Percentiles rank a stretch among this genome's conserved stretches.
Conservation (phyloP, 2,888 invertebrate species). For the Metacarcinus magister region DNA sequence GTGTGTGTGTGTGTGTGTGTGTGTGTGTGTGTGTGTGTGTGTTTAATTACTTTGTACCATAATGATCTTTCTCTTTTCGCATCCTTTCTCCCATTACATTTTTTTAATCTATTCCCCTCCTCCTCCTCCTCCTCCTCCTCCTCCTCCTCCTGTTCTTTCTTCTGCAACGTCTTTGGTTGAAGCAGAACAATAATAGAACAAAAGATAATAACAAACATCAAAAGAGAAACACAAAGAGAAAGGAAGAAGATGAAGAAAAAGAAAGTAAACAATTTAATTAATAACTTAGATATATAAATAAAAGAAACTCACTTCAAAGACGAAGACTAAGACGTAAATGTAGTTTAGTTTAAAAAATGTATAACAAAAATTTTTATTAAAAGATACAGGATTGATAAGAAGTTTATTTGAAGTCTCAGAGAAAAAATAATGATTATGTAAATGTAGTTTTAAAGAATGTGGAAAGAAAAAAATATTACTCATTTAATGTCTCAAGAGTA, state of each 20-base stretch:
- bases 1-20: too few relatives aligned
- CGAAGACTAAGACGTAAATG: too few relatives aligned
- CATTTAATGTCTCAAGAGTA: too few relatives aligned
- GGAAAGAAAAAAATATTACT: too few relatives aligned
- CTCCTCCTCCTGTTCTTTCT: background rate
- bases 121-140: background rate
- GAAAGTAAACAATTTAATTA: background rate
- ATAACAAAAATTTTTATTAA: too few relatives aligned
- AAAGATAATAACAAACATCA: background rate
- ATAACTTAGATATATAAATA: background rate
- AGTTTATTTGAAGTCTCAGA: too few relatives aligned
- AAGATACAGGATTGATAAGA: too few relatives aligned
- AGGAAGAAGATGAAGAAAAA: background rate
- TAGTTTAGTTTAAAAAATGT: too few relatives aligned
- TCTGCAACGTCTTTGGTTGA: background rate
- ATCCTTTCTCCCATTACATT: background rate
- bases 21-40: too few relatives aligned
- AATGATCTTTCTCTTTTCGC: background rate
- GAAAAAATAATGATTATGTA: too few relatives aligned
- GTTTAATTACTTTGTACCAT: background rate
- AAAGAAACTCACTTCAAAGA: background rate
- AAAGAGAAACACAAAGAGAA: background rate
- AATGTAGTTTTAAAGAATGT: too few relatives aligned
- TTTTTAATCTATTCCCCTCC: background rate
- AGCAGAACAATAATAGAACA: background rate